These are phyloP conservation scores for Physella acuta DNA, from an alignment of 1,140 invertebrate species.

Conservation along the genomic window DNA sequence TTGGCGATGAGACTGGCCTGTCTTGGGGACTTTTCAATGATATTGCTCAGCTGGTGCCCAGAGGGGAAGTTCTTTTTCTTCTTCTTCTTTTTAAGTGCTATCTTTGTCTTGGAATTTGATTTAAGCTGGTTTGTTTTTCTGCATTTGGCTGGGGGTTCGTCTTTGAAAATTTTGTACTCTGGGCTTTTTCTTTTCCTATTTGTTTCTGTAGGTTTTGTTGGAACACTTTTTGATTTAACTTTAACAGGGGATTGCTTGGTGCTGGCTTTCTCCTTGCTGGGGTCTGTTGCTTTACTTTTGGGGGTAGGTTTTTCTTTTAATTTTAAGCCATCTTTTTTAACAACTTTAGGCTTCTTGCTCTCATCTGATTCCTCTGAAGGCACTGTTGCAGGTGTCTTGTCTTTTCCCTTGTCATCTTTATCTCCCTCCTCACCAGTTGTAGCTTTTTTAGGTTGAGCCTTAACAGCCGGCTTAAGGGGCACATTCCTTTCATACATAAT, in stretches of 20 bases:
- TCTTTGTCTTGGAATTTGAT: background rate
- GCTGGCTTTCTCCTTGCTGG: background rate
- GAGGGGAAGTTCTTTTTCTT: background rate
- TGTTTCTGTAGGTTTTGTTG: background rate
- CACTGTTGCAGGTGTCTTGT: background rate
- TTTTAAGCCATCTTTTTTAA: background rate
- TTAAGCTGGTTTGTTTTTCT: slow-evolving; percentile 16
- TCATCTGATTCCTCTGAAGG: background rate
- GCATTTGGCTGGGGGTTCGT: slow-evolving; percentile 11
- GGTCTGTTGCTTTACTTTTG: too few species aligned
- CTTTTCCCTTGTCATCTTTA: background rate
- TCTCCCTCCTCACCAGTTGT: background rate
- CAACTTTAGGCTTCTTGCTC: background rate
- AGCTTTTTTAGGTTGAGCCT: slow-evolving; percentile 16
- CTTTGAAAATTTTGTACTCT: slow-evolving; percentile 23
- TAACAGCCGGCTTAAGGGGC: slow-evolving; percentile 18
- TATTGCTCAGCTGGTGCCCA: slow-evolving; percentile 16
- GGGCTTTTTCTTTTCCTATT: slow-evolving; percentile 8
- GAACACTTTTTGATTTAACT: background rate
- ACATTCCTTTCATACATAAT: slow-evolving; percentile 40
- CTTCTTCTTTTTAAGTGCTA: slow-evolving; percentile 17
- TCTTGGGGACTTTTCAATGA: slow-evolving; percentile 24
- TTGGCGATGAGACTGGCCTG: slow-evolving; percentile 24
- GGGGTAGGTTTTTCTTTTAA: background rate
- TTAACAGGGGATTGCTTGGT: background rate